A percentile compares a stretch with the other conserved stretches of the same genome.
Evolutionary conservation across 2,888 invertebrate species (phyloP).

Genomic region (Muschampia staudingeri): DNA sequence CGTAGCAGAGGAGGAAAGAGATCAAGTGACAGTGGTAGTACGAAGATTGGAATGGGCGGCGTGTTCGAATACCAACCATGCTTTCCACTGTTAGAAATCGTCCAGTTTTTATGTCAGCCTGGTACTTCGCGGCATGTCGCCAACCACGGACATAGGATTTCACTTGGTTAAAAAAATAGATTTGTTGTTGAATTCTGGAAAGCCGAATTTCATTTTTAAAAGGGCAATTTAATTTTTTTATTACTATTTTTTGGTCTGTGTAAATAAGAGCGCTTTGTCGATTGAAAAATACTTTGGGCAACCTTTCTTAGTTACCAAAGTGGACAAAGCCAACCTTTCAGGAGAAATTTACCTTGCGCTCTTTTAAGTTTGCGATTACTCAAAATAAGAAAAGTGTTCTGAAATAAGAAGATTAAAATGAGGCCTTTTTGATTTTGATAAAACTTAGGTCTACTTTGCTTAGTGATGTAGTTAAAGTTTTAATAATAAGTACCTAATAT

Average conservation of each 20-base stretch:
- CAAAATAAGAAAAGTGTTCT: too few relatives aligned
- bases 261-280: slow-evolving; percentile 33
- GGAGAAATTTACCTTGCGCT: slow-evolving; percentile 18
- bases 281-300: not conserved
- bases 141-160: slow-evolving; percentile 69
- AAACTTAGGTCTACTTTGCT: too few relatives aligned
- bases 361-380: not conserved
- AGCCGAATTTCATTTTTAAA: slow-evolving; percentile 30
- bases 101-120: slow-evolving; percentile 74
- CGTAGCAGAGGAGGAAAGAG: slow-evolving; percentile 50
- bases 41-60: slow-evolving; percentile 67
- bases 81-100: slow-evolving; percentile 75
- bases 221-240: slow-evolving; percentile 9
- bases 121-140: slow-evolving; percentile 69
- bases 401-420: too few relatives aligned
- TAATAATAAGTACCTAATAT: too few relatives aligned
- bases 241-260: slow-evolving; percentile 44
- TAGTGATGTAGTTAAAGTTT: too few relatives aligned
- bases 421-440: too few relatives aligned
- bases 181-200: slow-evolving; percentile 11
- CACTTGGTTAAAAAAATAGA: slow-evolving; percentile 58
- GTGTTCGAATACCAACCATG: slow-evolving; percentile 73
- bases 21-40: slow-evolving; percentile 65
- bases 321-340: slow-evolving; percentile 16
- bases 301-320: too few relatives aligned